Percentiles rank a stretch among this genome's conserved stretches.
Conservation (phyloP, 2,888 invertebrate genomes). For the Spodoptera littoralis region DNA sequence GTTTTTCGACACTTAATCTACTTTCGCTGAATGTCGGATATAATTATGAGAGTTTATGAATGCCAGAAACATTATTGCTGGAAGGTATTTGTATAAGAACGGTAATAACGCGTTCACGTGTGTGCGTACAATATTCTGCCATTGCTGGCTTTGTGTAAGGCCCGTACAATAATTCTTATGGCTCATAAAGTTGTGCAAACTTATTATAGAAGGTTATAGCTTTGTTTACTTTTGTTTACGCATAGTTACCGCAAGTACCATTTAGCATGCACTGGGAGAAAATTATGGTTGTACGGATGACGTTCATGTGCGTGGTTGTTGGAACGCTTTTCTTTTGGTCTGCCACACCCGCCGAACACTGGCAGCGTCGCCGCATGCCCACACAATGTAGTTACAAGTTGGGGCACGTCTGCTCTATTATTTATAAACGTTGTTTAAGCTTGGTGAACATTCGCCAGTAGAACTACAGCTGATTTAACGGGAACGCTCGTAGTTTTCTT, state of each 20-base stretch:
- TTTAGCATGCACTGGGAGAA: constrained; percentile 38
- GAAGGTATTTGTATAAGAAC: constrained; percentile 47
- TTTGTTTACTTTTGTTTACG: constrained; percentile 53
- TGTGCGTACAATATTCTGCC: constrained; percentile 38
- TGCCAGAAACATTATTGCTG: constrained; percentile 48
- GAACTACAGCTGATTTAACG: constrained; percentile 51
- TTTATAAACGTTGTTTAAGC: constrained; percentile 53
- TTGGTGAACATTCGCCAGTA: constrained; percentile 45
- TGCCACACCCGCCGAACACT: constrained; percentile 27
- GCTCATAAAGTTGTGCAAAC: constrained; percentile 53
- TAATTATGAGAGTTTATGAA: constrained; percentile 62
- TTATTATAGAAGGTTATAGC: constrained; percentile 48
- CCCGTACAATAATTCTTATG: constrained; percentile 47
- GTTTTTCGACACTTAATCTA: constrained; percentile 65
- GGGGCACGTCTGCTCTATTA: constrained; percentile 52
- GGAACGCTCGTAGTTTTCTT: constrained; percentile 32
- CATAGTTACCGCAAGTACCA: constrained; percentile 31
- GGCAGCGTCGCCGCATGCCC: constrained; percentile 1
- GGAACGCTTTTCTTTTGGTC: constrained; percentile 23
- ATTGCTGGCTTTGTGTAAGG: constrained; percentile 46
- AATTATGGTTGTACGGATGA: constrained; percentile 43
- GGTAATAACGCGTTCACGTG: constrained; percentile 43
- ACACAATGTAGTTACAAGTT: constrained; percentile 56
- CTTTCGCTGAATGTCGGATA: constrained; percentile 54
- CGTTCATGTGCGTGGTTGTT: constrained; percentile 26